Percentiles rank a stretch among this genome's conserved stretches.
These are phyloP conservation scores for Plusia festucae DNA, from an alignment of 2,888 invertebrate species.

Conservation along the genomic window DNA sequence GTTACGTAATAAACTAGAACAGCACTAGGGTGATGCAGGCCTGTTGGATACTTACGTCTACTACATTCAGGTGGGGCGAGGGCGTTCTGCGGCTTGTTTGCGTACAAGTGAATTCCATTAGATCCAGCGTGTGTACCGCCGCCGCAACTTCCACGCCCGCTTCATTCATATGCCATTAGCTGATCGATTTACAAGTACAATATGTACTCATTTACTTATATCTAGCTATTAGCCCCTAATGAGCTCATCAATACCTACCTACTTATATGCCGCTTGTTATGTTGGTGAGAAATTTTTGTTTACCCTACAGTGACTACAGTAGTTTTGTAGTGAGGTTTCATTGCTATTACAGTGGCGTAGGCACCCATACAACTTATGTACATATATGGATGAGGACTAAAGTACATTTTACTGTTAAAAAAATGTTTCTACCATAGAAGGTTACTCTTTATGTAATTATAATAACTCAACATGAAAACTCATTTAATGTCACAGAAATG, in stretches of 20 bases:
- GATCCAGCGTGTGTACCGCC: slow-evolving; percentile 82
- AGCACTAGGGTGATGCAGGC: slow-evolving; percentile 60
- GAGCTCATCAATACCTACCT: slow-evolving; percentile 31
- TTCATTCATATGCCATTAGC: slow-evolving; percentile 88
- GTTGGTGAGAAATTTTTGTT: background rate
- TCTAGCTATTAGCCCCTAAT: slow-evolving; percentile 43
- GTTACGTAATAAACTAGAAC: slow-evolving; percentile 58
- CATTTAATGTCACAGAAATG: slow-evolving; percentile 81
- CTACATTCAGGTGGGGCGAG: slow-evolving; percentile 70
- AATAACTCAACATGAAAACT: slow-evolving; percentile 78
- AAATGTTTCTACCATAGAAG: slow-evolving; percentile 36
- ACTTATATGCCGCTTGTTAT: background rate
- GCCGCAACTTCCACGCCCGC: slow-evolving; percentile 81
- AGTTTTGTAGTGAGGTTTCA: too few species aligned
- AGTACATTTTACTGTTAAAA: slow-evolving; percentile 11
- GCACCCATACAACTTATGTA: background rate
- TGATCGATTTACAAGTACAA: slow-evolving; percentile 86
- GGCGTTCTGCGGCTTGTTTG: slow-evolving; percentile 85
- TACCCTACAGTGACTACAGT: background rate
- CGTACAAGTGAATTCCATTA: slow-evolving; percentile 89
- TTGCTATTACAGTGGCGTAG: background rate
- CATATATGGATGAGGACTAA: background rate
- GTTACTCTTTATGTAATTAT: slow-evolving; percentile 72
- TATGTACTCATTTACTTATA: slow-evolving; percentile 73
- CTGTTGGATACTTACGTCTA: slow-evolving; percentile 68